A percentile compares a stretch with the other conserved stretches of the same genome.
Evolutionary conservation across 2,797 vertebrate genomes (phyloP).

Genomic region (Crenuchus spilurus): DNA sequence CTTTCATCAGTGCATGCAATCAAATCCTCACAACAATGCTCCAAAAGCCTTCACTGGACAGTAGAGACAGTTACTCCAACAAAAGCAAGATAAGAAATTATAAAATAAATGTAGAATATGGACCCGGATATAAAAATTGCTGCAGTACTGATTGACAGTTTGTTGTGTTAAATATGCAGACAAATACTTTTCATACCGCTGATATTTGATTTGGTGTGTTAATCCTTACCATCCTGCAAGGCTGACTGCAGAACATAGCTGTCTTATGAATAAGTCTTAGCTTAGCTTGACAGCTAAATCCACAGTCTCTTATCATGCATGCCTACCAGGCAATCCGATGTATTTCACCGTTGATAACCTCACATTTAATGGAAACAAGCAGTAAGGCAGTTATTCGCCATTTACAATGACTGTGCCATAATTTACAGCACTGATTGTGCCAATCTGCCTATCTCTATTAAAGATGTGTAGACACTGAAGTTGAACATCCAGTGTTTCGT

Average conservation of each 20-base stretch:
- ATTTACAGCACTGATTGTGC: background rate
- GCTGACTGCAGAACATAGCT: slow-evolving; percentile 3
- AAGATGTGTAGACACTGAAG: background rate
- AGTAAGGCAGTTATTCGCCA: background rate
- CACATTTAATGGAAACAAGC: background rate
- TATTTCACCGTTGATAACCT: background rate
- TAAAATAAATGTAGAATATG: no score
- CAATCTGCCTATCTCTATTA: background rate
- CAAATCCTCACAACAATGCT: no score
- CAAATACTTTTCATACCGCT: background rate
- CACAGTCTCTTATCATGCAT: background rate
- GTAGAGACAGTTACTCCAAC: no score
- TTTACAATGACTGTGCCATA: background rate
- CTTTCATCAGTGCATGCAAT: no score
- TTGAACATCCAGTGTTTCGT: background rate
- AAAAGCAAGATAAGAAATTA: no score
- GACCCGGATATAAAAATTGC: no score
- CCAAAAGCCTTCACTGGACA: no score
- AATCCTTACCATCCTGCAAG: background rate
- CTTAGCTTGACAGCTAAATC: slow-evolving; percentile 23
- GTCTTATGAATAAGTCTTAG: slow-evolving; percentile 4
- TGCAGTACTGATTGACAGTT: no score
- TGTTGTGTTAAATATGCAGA: background rate
- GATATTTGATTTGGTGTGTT: background rate
- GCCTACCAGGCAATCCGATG: background rate